Conservation (phyloP, 2,113 vertebrate species). For the Indri indri region DNA sequence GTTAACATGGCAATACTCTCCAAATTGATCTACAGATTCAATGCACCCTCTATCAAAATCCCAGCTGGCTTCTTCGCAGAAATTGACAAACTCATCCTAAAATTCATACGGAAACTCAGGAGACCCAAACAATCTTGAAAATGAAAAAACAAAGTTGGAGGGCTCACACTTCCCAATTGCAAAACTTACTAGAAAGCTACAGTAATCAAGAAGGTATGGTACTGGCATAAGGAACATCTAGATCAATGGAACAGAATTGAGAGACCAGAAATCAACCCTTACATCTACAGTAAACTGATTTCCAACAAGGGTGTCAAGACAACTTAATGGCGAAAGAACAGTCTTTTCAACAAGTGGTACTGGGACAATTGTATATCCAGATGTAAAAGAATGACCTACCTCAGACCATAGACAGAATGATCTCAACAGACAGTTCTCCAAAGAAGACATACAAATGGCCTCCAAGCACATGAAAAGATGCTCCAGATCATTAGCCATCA, state of each 20-base stretch:
- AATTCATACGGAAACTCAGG: not conserved
- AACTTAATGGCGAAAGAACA: not conserved
- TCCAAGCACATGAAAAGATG: not conserved
- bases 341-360: not conserved
- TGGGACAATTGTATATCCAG: not conserved
- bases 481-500: not conserved
- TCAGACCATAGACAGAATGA: not conserved
- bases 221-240: not conserved
- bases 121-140: not conserved
- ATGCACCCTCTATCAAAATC: not conserved
- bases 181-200: not conserved
- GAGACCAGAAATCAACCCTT: not conserved
- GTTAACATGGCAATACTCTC: not conserved
- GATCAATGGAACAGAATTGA: not conserved
- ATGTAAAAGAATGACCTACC: not conserved
- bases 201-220: not conserved
- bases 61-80: not conserved
- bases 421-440: not conserved
- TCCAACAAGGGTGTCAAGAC: not conserved
- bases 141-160: not conserved
- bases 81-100: not conserved
- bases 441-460: not conserved
- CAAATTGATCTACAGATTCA: not conserved
- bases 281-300: not conserved
- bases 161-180: not conserved